Conservation (phyloP, 64 coral and sea anemone genomes). For the Catalaphyllia jardinei region DNA sequence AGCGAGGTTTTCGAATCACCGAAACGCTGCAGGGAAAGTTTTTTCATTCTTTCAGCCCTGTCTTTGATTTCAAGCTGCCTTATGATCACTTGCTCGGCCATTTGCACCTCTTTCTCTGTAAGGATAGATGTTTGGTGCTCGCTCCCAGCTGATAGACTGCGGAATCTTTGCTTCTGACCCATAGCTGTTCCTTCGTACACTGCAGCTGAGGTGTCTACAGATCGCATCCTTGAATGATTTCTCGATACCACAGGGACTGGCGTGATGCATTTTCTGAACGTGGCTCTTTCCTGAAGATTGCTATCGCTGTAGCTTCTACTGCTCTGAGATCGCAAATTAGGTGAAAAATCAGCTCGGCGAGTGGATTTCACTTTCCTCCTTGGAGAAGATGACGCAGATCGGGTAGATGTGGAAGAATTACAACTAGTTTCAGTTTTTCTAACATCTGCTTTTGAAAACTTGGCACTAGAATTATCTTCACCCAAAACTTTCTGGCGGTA, state of each 20-base stretch:
- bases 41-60: not conserved
- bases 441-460: not conserved
- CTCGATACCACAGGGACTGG: not conserved
- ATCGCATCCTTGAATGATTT: not conserved
- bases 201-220: not conserved
- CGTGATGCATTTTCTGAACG: not conserved
- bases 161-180: not conserved
- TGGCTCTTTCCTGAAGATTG: not conserved
- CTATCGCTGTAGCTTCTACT: conserved; percentile 11
- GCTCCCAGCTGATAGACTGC: not conserved
- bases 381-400: not conserved
- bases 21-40: conserved; percentile 4
- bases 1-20: not conserved
- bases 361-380: not conserved
- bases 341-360: not conserved
- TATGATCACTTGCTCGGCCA: conserved; percentile 10
- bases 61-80: conserved; percentile 17
- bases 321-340: not conserved
- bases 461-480: not conserved
- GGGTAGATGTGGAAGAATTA: no score
- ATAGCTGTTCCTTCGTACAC: not conserved
- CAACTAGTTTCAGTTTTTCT: not conserved
- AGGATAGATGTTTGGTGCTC: not conserved
- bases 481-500: not conserved
- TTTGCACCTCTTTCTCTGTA: conserved; percentile 1